Base-by-base conservation (phyloP, 2,888 invertebrate genomes). In the Autographa gamma region DNA sequence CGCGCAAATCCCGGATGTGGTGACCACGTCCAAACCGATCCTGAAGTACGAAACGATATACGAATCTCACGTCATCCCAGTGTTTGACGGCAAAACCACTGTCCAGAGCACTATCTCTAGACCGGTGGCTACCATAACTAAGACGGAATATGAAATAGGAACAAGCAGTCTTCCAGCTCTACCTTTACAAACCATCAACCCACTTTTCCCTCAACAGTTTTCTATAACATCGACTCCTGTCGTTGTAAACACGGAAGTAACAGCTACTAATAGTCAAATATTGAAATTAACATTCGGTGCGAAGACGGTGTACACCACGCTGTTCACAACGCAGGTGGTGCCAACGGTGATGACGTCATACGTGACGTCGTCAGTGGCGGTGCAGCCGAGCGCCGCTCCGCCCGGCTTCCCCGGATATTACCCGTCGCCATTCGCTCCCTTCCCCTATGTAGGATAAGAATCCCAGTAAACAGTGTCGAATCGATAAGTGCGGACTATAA, bases 261-360 rank as follows among this genome's bases (percentile, higher is more conserved):
- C 97, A 0, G 96, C 97, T 79, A 98, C 98, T 0, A 97, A 97
- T 76, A 98, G 98, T 83, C 97, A 98, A 93, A 95, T 98, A 65
- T 93, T 98, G 75, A 98, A 98, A 91, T 93, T 98, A 80, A 98
- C 98, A 14, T 98, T 98, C 89, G 98, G 98, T n/a, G 98, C 98
- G 43, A 98, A 98, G 91, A 98, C 98, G 0, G 97, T 98, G 0
- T 98, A 97, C 89, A 98, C 98, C 9, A 98, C 98, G 1, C 96
- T 98, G 71, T 98, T 97, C 90, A 97, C 98, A 2, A 98, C 98
- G 54, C 97, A 96, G 85, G 97, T 98, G 60, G 97, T 98, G 58
- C 98, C 98, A 9, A 98, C 98, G 0, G 96, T 97, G 64, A 91
- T 98, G 73, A 98, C 98, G n/a, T 97, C 98, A 18, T 98, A 97